These are phyloP conservation scores for Macrostomum cliftonense DNA, from an alignment of 2,888 invertebrate species.

Conservation along the genomic window DNA sequence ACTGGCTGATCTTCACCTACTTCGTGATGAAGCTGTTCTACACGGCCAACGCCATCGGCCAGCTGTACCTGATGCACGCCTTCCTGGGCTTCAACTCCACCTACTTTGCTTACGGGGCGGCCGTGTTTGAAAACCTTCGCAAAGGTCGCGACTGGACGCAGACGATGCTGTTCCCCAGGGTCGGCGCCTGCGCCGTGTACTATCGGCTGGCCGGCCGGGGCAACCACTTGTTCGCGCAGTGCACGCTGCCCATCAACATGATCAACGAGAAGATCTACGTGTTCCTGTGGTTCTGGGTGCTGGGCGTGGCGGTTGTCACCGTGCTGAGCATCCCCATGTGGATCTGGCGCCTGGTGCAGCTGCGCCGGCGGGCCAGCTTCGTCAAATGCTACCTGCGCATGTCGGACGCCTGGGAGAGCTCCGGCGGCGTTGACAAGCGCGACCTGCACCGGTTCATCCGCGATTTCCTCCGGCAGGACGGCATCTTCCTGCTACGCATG, in stretches of 20 bases:
- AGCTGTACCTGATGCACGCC: constrained; percentile 11
- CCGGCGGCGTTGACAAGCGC: too few species aligned
- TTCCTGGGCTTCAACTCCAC: constrained; percentile 9
- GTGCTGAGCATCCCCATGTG: constrained; percentile 10
- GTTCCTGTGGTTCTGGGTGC: constrained; percentile 13
- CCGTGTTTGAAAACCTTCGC: constrained; percentile 3
- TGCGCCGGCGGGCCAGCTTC: constrained; percentile 1
- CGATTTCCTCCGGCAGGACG: constrained; percentile 2
- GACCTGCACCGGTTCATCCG: not conserved
- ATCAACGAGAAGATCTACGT: constrained; percentile 14
- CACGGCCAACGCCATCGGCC: constrained; percentile 9
- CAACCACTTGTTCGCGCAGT: not conserved
- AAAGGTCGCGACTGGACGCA: constrained; percentile 6
- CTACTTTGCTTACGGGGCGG: constrained; percentile 8
- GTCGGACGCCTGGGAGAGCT: too few species aligned
- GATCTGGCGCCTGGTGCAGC: constrained; percentile 3
- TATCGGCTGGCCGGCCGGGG: not conserved
- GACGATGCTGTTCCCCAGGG: constrained; percentile 8
- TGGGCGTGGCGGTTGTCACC: constrained; percentile 7
- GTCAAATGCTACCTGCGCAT: not conserved
- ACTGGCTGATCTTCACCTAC: constrained; percentile 11
- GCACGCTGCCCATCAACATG: constrained; percentile 12
- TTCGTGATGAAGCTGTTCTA: constrained; percentile 11
- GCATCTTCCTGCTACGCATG: not conserved
- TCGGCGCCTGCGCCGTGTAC: not conserved